A percentile compares a stretch with the other conserved stretches of the same genome.
phyloP scores from a whole-genome alignment of 2,113 vertebrate species.

The Rutilus rutilus region DNA sequence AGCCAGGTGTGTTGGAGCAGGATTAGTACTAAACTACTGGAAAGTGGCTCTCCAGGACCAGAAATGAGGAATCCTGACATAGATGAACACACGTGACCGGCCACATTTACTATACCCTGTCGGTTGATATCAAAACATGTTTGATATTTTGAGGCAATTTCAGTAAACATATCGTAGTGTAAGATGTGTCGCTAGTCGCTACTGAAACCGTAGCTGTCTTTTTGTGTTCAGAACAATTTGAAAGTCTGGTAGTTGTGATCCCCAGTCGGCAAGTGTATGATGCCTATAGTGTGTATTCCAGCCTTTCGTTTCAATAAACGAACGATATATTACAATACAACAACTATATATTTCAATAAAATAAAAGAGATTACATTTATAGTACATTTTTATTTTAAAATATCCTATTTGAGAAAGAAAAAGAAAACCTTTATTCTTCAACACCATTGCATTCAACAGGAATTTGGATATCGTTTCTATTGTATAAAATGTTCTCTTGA shows the following conservation, averaged over 20 bases:
- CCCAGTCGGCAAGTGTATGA: too few species aligned
- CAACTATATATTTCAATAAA: too few species aligned
- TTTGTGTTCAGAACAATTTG: too few species aligned
- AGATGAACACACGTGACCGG: background rate
- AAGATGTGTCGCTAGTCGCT: too few species aligned
- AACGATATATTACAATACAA: too few species aligned
- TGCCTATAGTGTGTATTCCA: too few species aligned
- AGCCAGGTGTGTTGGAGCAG: background rate
- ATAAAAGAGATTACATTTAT: background rate
- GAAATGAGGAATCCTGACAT: background rate
- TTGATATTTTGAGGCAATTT: too few species aligned
- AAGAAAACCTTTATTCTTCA: background rate
- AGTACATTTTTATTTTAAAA: background rate
- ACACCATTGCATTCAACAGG: background rate
- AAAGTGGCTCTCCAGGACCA: background rate
- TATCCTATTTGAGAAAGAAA: background rate
- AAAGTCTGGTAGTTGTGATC: too few species aligned
- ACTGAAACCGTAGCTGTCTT: too few species aligned
- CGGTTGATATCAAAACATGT: background rate
- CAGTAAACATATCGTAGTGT: too few species aligned
- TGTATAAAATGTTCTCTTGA: background rate
- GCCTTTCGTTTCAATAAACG: too few species aligned
- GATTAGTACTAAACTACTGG: background rate
- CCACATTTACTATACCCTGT: background rate
- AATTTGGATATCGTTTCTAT: background rate